Percentiles rank a stretch among this genome's conserved stretches.
Conservation (phyloP, 2,888 invertebrate species). For the Reticulitermes lucifugus region DNA sequence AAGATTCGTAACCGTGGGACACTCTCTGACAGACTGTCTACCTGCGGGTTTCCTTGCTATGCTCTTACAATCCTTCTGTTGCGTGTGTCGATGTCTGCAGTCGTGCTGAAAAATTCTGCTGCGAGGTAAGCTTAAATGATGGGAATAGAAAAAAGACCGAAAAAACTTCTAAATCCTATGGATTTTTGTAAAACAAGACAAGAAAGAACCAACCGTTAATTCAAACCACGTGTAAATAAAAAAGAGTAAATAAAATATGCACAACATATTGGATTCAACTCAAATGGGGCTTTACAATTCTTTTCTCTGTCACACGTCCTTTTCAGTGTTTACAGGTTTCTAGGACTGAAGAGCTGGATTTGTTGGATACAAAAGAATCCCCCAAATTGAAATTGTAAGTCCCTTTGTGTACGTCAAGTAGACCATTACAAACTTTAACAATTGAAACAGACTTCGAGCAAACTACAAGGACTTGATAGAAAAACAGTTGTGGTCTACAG, state of each 20-base stretch:
- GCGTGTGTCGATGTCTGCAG: background rate
- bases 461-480: too few species aligned
- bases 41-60: background rate
- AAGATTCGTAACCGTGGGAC: conserved; percentile 5
- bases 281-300: conserved; percentile 5
- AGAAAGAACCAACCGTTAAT: background rate
- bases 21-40: background rate
- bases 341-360: background rate
- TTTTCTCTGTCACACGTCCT: background rate
- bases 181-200: background rate
- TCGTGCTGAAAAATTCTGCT: background rate
- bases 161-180: background rate
- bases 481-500: too few species aligned
- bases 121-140: background rate
- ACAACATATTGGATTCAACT: background rate
- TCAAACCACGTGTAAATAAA: conserved; percentile 11
- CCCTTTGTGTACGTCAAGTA: background rate
- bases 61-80: background rate
- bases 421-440: too few species aligned
- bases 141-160: background rate
- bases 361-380: background rate
- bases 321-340: background rate
- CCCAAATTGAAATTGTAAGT: background rate
- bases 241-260: background rate
- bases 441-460: too few species aligned